phyloP scores from a whole-genome alignment of 2,888 invertebrate genomes.

The Callyntrura sp. region DNA sequence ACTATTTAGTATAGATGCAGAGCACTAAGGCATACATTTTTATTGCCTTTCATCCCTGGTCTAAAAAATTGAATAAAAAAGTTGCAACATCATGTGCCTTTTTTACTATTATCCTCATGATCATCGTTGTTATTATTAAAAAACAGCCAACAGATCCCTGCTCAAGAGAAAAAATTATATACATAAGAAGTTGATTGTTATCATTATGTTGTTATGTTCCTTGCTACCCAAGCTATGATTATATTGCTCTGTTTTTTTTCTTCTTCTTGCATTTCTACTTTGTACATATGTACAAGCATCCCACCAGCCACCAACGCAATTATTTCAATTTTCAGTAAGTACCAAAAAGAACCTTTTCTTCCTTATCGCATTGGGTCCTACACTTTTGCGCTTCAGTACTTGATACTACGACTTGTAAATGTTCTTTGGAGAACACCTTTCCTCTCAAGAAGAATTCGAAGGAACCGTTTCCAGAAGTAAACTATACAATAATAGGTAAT shows the following conservation, averaged over 20 bases:
- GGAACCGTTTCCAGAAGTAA: conserved; percentile 58
- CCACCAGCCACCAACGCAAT: conserved; percentile 66
- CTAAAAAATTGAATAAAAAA: conserved; percentile 54
- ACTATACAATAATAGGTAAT: conserved; percentile 58
- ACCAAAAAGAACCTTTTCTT: conserved; percentile 53
- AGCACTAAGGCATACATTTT: too few species aligned
- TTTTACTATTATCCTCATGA: conserved; percentile 41
- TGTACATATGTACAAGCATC: too few species aligned
- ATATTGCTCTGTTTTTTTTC: conserved; percentile 23
- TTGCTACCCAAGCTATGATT: not conserved
- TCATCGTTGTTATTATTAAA: conserved; percentile 65
- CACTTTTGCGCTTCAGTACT: not conserved
- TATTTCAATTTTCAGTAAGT: conserved; percentile 57
- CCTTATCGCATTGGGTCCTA: conserved; percentile 2
- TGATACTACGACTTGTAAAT: too few species aligned
- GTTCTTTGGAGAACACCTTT: conserved; percentile 1
- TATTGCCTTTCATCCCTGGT: conserved; percentile 39
- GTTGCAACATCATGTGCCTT: conserved; percentile 69
- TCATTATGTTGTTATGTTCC: conserved; percentile 53
- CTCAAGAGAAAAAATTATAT: conserved; percentile 52
- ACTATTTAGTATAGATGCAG: conserved; percentile 25
- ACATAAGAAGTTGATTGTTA: conserved; percentile 50
- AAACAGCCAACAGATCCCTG: conserved; percentile 37
- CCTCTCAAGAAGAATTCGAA: conserved; percentile 21
- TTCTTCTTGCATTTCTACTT: not conserved